These are phyloP conservation scores for Microtus agrestis DNA, from an alignment of 2,797 vertebrate species.

Conservation along the genomic window DNA sequence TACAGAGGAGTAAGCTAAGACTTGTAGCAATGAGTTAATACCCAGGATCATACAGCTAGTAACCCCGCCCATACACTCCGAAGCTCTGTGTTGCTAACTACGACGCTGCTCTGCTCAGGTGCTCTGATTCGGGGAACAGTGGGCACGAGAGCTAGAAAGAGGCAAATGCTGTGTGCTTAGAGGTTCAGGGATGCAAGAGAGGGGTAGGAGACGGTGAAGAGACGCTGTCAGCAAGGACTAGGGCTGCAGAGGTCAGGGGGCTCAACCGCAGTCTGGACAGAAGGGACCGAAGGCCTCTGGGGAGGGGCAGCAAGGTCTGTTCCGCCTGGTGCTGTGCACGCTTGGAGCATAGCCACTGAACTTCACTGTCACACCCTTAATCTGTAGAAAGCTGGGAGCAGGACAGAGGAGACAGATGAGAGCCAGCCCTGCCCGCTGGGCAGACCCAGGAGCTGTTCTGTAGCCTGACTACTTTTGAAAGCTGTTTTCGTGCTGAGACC, in stretches of 20 bases:
- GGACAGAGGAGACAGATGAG: conserved; percentile 26
- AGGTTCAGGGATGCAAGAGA: not conserved
- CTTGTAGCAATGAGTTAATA: not conserved
- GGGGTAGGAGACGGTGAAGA: not conserved
- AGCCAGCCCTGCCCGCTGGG: conserved; percentile 37
- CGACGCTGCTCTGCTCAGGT: not conserved
- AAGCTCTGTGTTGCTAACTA: not conserved
- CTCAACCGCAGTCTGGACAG: not conserved
- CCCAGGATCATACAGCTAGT: not conserved
- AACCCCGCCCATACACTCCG: not conserved
- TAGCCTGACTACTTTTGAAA: conserved; percentile 68
- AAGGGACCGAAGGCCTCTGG: not conserved
- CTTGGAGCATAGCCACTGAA: not conserved
- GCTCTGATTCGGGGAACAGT: not conserved
- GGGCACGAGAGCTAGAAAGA: not conserved
- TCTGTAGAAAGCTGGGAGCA: not conserved
- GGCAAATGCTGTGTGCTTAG: not conserved
- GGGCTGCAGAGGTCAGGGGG: not conserved
- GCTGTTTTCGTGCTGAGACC: conserved; percentile 61
- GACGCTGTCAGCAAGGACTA: not conserved
- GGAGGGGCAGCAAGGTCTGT: not conserved
- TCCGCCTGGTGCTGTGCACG: not conserved
- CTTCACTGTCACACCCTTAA: not conserved
- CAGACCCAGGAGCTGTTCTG: conserved; percentile 56
- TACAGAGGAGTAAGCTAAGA: conserved; percentile 38